phyloP scores from a whole-genome alignment of 2,113 vertebrate species.

The Callaeas wilsoni region DNA sequence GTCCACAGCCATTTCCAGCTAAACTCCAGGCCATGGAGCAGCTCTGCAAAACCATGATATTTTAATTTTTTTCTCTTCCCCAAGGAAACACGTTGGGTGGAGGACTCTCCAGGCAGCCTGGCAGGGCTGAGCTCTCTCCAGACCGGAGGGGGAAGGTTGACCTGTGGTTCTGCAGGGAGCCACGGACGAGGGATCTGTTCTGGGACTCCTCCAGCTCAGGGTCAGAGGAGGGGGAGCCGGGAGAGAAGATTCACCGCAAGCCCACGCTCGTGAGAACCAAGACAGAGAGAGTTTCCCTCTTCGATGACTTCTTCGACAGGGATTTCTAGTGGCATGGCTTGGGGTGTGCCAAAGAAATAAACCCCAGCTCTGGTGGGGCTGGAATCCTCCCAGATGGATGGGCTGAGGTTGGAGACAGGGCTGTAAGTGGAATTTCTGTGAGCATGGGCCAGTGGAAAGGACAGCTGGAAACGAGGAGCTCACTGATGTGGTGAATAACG shows the following conservation, averaged over 20 bases:
- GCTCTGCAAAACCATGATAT: background rate
- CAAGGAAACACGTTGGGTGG: slow-evolving; percentile 18
- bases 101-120: background rate
- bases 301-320: slow-evolving; percentile 71
- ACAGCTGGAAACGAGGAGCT: background rate
- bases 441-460: accelerated
- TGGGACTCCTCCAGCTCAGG: slow-evolving; percentile 76
- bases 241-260: background rate
- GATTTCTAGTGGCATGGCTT: slow-evolving; percentile 5
- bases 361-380: background rate
- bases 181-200: slow-evolving; percentile 55
- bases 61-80: background rate
- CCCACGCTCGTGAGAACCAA: slow-evolving; percentile 72
- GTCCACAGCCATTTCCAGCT: background rate
- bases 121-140: background rate
- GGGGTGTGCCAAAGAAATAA: background rate
- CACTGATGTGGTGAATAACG: background rate
- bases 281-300: slow-evolving; percentile 68
- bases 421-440: background rate
- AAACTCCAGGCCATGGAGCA: background rate
- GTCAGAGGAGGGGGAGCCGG: slow-evolving; percentile 43
- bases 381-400: background rate
- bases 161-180: slow-evolving; percentile 63
- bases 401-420: accelerated
- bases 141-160: slow-evolving; percentile 45